Percentiles rank a stretch among this genome's conserved stretches.
Conservation (phyloP, 2,797 vertebrate genomes). For the Sorex maritimensis region DNA sequence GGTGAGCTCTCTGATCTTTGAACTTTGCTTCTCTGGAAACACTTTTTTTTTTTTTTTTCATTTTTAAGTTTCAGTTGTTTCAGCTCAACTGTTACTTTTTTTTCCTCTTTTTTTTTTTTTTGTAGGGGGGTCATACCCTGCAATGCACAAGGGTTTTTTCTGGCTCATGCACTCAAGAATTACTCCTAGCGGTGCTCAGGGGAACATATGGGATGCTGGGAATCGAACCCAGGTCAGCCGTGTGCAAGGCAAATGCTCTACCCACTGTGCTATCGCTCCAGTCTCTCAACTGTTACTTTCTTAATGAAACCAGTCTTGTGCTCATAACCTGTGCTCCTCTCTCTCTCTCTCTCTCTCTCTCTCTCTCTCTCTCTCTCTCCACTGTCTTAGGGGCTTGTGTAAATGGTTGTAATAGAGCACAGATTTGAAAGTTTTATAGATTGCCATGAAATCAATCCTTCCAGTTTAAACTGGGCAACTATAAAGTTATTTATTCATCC, state of each 20-base stretch:
- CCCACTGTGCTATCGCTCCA: no score
- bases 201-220: no score
- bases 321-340: not conserved
- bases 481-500: not conserved
- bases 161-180: no score
- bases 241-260: no score
- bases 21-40: no score
- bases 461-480: not conserved
- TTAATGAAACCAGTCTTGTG: not conserved
- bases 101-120: no score
- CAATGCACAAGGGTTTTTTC: no score
- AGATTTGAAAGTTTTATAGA: not conserved
- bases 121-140: no score
- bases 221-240: no score
- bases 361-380: not conserved
- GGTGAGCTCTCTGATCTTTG: not conserved
- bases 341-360: not conserved
- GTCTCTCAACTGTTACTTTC: not conserved
- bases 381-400: not conserved
- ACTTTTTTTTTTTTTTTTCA: slow-evolving; percentile 5
- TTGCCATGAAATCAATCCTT: not conserved
- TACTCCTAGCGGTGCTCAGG: no score
- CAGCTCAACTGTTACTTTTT: not conserved
- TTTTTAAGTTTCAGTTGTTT: slow-evolving; percentile 12
- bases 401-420: not conserved